Evolutionary conservation across 2,797 vertebrate genomes (phyloP), one percentile per base, ranked within the genome.

Genomic region (Nyctibius grandis): DNA sequence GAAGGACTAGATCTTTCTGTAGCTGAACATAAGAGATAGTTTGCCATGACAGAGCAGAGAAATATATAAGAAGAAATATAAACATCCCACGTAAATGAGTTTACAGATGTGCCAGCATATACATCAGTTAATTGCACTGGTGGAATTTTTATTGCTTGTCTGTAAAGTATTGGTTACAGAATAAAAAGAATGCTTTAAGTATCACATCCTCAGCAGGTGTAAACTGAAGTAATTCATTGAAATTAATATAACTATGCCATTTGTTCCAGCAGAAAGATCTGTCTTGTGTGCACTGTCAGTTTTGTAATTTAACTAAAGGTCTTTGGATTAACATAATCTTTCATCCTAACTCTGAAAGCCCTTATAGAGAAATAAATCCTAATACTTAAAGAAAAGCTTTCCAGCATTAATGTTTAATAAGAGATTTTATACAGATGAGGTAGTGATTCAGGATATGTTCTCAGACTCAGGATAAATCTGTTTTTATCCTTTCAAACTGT

Each of bases 381-480:
- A 80, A 77, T 75, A 59, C 29, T 83, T 72, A 42, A 86, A 93
- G 56, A 84, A 93, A 95, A 93, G 44, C 54, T 69, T 86, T 80
- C 36, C 33, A 88, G 48, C 42, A 76, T 78, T 75, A 85, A 56
- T 67, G 9, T 81, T 88, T 64, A 67, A 31, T 40, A 84, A 61
- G 53, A 64, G 16, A 51, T 64, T 89, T 67, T 79, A 18, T 33
- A 63, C 3, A 61, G 42, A 74, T 68, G 38, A 93, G 17, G 65
- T n/a, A 59, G 47, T 42, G 63, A 82, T 73, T 65, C 51, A 79
- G 40, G 60, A 36, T 45, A 51, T 67, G 21, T 82, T 69, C 38
- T 84, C 45, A 81, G 89, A 83, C 20, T 38, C 56, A 7, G 11
- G 14, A 84, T 36, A 79, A 64, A 57, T 64, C 51, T 84, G 22